Evolutionary conservation across 2,888 invertebrate genomes (phyloP).

Genomic region (Clusia tigrina): DNA sequence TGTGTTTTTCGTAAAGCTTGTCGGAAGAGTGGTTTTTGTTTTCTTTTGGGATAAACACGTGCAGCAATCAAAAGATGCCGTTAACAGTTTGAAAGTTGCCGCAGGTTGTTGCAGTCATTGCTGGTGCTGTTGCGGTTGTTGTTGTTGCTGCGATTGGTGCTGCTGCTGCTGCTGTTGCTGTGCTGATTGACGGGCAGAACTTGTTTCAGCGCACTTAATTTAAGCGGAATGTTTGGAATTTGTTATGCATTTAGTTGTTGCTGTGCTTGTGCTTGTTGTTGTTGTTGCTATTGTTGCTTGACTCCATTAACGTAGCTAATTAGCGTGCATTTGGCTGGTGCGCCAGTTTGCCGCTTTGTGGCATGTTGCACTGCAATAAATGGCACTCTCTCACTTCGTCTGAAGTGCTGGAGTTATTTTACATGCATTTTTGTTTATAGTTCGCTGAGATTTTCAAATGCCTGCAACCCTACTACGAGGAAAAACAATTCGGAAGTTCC

Average conservation of each 20-base stretch:
- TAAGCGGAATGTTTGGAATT: conserved; percentile 17
- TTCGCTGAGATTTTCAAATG: background rate
- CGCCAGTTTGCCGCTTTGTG: conserved; percentile 15
- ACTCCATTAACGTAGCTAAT: conserved; percentile 24
- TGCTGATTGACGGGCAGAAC: background rate
- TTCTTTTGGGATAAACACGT: conserved; percentile 21
- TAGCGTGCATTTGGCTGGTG: no score
- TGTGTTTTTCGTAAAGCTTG: background rate
- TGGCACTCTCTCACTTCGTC: background rate
- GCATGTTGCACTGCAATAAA: conserved; percentile 2
- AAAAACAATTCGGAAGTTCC: no score
- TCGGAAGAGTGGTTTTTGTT: background rate
- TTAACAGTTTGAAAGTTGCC: conserved; percentile 9
- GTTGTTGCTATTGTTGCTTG: no score
- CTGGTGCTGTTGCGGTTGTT: background rate
- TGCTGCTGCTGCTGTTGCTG: background rate
- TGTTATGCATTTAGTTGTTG: no score
- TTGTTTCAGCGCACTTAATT: background rate
- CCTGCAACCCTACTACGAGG: no score
- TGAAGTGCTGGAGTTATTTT: no score
- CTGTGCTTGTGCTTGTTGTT: no score
- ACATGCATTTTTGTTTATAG: no score
- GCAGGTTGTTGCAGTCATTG: background rate
- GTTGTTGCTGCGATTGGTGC: background rate
- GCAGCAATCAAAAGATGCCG: conserved; percentile 16